Base-by-base conservation (phyloP, 2,797 vertebrate species). In the Liasis olivaceus region DNA sequence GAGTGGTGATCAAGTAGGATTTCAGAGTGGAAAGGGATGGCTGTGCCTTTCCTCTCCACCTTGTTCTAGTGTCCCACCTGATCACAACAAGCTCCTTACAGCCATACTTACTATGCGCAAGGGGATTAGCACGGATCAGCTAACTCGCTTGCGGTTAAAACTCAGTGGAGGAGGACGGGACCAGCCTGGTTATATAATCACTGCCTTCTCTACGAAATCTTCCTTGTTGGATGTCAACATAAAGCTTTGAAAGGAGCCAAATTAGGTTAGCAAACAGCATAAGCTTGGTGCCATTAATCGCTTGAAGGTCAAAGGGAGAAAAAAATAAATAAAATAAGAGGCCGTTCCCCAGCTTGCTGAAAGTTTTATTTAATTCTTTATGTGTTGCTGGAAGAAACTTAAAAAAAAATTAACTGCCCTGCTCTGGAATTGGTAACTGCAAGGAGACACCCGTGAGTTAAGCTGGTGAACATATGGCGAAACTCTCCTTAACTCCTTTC, bases 31-130 rank as follows among this genome's bases (percentile, higher is more conserved):
- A 62, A 63, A 51, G 14, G n/a, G 42, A 47, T 47, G 26, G 14
- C n/a, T 54, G 17, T 36, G 54, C 12, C 11, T 31, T n/a, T 15
- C n/a, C 13, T 36, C 3, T n/a, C 72, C 72, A 88, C 91, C 86
- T 88, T 81, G 17, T 85, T 56, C 20, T 64, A 85, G 47, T 17
- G 17, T 92, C 59, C 56, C 60, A 58, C 26, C 51, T 91, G 92
- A 91, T 64, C 84, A 91, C 86, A 89, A 85, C 89, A 93, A 93
- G 89, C 92, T 91, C 51, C 85, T 93, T 91, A 91, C 59, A 85
- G 59, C 92, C 89, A 59, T 93, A 88, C 88, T 93, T 91, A 93
- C 92, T 88, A 77, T n/a, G 66, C 86, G 66, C 89, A 93, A 24
- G 51, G 60, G 60, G 92, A 93, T 93, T 93, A 93, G 60, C 17